Conservation (phyloP, 2,113 vertebrate species). For the Albula glossodonta region DNA sequence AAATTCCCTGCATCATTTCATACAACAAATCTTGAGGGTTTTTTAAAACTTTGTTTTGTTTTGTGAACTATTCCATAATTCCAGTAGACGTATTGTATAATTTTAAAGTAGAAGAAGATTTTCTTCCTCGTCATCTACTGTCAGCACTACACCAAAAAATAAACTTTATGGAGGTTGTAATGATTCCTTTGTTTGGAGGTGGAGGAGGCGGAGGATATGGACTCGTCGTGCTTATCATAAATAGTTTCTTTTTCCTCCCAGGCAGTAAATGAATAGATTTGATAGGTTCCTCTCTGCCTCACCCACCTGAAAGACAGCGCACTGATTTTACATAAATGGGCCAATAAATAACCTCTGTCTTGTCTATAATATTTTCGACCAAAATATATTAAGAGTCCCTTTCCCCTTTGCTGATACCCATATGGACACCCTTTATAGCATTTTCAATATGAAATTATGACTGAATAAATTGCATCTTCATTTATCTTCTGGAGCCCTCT, state of each 20-base stretch:
- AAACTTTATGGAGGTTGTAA: neutral
- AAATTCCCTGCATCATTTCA: neutral
- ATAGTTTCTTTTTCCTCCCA: slow-evolving; percentile 36
- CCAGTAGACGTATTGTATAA: neutral
- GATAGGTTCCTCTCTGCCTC: slow-evolving; percentile 59
- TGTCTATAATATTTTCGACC: slow-evolving; percentile 63
- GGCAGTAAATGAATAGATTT: slow-evolving; percentile 31
- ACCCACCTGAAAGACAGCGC: slow-evolving; percentile 66
- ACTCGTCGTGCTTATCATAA: slow-evolving; percentile 41
- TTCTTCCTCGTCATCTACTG: neutral
- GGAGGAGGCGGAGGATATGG: neutral
- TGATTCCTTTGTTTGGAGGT: neutral
- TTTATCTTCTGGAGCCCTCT: slow-evolving; percentile 94
- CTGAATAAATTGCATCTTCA: slow-evolving; percentile 99
- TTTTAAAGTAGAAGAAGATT: neutral
- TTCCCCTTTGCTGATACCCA: slow-evolving; percentile 61
- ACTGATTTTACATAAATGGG: slow-evolving; percentile 68
- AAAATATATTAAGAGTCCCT: slow-evolving; percentile 61
- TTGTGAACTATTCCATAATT: neutral
- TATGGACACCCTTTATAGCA: slow-evolving; percentile 88
- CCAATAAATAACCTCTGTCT: slow-evolving; percentile 68
- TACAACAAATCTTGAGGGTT: neutral
- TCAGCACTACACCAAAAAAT: neutral
- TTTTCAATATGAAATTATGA: slow-evolving; percentile 94
- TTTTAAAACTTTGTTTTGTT: neutral